These are phyloP conservation scores for Phaedon cochleariae DNA, from an alignment of 2,888 invertebrate species.

Conservation along the genomic window DNA sequence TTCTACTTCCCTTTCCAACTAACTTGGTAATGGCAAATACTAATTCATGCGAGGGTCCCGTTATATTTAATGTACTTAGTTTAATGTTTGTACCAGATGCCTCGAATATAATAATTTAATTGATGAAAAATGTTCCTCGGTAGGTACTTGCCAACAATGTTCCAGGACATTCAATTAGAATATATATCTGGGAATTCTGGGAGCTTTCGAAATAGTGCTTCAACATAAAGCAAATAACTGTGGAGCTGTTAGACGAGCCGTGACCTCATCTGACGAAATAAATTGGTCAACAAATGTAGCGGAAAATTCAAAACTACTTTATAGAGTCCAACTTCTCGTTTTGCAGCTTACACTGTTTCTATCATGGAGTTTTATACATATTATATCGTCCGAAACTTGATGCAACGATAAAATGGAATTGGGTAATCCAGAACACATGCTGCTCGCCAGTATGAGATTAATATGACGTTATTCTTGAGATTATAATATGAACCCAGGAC, in stretches of 20 bases:
- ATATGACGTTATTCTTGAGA: background rate
- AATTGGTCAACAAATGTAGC: background rate
- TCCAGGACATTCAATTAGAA: background rate
- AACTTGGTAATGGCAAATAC: background rate
- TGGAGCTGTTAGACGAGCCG: background rate
- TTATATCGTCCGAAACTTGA: background rate
- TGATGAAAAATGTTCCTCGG: background rate
- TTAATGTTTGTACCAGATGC: background rate
- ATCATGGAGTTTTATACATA: background rate
- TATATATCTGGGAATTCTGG: background rate
- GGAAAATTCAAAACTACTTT: background rate
- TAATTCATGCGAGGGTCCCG: background rate
- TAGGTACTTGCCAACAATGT: background rate
- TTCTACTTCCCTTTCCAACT: background rate
- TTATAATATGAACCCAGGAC: background rate
- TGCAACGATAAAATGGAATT: background rate
- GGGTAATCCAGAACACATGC: conserved; percentile 1
- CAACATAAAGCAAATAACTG: background rate
- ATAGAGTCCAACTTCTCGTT: conserved; percentile 1
- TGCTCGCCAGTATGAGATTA: background rate
- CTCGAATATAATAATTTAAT: background rate
- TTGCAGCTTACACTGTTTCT: background rate
- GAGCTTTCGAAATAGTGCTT: background rate
- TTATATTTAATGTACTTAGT: background rate
- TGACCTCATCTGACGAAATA: background rate